Conservation (phyloP, 37 sponge, comb jelly and placozoan species). For the Petrosia ficiformis region DNA sequence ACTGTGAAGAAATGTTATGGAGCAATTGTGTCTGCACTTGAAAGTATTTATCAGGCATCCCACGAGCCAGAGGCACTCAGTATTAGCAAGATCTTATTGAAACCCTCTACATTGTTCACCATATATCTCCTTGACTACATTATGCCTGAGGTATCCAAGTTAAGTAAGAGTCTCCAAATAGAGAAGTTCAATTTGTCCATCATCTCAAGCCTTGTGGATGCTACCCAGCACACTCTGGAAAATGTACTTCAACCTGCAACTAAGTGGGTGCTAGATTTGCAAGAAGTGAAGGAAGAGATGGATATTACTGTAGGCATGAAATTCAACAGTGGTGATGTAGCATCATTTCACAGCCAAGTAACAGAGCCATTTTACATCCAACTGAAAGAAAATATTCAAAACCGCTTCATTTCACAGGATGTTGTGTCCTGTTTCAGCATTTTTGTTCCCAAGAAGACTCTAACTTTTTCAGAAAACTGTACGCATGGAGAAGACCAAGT, state of each 20-base stretch:
- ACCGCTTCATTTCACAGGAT: too few species aligned
- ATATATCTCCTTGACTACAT: constrained; percentile 15
- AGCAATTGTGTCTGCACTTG: background rate
- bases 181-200: constrained; percentile 58
- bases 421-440: too few species aligned
- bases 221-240: constrained; percentile 67
- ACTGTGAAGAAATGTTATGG: background rate
- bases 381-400: too few species aligned
- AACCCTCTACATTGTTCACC: background rate
- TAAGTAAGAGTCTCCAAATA: constrained; percentile 61
- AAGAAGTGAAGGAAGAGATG: too few species aligned
- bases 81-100: background rate
- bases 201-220: constrained; percentile 58
- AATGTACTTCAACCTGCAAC: constrained; percentile 56
- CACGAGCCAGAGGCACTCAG: constrained; percentile 2
- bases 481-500: too few species aligned
- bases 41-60: background rate
- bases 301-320: too few species aligned
- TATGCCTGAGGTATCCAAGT: constrained; percentile 29
- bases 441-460: too few species aligned
- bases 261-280: constrained; percentile 65
- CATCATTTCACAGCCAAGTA: too few species aligned
- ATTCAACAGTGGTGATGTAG: too few species aligned
- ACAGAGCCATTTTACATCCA: too few species aligned
- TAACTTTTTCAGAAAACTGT: too few species aligned